phyloP scores from a whole-genome alignment of 2,113 vertebrate species.

The Tachuris rubrigastra region DNA sequence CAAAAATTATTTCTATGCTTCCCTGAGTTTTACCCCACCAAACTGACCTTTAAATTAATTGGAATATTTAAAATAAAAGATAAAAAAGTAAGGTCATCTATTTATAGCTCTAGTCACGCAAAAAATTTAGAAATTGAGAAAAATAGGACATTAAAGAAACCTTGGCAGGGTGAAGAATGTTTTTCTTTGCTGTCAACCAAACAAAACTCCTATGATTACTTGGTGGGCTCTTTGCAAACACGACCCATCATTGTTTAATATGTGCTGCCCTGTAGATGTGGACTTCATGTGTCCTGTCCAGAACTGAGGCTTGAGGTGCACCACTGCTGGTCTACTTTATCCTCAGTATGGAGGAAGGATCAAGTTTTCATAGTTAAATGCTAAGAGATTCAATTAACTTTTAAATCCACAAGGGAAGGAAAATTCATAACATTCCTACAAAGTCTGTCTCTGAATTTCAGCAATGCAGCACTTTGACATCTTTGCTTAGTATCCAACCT shows the following conservation, averaged over 20 bases:
- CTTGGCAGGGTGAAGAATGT: neutral
- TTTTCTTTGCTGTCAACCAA: neutral
- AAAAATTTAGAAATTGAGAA: neutral
- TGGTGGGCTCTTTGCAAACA: neutral
- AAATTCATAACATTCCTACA: neutral
- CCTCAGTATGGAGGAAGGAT: neutral
- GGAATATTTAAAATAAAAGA: neutral
- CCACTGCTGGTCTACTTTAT: neutral
- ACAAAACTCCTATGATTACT: neutral
- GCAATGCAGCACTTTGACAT: neutral
- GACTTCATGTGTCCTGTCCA: neutral
- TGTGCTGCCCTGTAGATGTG: neutral
- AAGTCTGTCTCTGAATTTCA: neutral
- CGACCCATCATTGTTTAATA: rapidly evolving
- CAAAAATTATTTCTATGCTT: neutral
- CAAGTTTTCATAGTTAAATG: neutral
- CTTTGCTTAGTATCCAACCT: neutral
- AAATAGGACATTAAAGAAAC: neutral
- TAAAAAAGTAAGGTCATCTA: neutral
- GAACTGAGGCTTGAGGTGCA: neutral
- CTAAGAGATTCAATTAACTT: neutral
- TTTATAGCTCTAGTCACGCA: neutral
- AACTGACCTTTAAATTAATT: neutral
- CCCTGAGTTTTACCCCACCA: neutral
- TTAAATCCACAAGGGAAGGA: neutral